Conservation (phyloP, 2,113 vertebrate species). For the Heptranchias perlo region DNA sequence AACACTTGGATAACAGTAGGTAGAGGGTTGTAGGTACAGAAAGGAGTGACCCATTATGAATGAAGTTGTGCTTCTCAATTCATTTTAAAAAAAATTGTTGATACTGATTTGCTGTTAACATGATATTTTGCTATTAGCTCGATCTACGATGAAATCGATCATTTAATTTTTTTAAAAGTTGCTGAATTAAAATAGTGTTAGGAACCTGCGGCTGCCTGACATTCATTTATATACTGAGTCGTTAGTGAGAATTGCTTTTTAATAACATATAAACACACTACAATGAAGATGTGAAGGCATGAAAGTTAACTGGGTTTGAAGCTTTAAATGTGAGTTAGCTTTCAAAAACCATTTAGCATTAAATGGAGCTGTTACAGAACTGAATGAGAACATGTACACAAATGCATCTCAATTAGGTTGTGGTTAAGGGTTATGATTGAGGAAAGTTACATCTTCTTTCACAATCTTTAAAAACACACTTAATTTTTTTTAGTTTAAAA, state of each 20-base stretch:
- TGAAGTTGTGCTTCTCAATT: slow-evolving; percentile 33
- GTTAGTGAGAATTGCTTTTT: slow-evolving; percentile 19
- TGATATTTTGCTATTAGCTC: neutral
- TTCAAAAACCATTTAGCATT: neutral
- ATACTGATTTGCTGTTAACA: neutral
- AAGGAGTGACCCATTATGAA: slow-evolving; percentile 32
- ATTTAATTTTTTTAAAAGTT: slow-evolving; percentile 1
- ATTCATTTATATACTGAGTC: slow-evolving; percentile 16
- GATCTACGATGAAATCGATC: neutral
- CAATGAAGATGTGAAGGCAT: slow-evolving; percentile 1
- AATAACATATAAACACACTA: neutral
- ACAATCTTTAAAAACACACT: slow-evolving; percentile 4
- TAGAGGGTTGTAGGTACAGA: slow-evolving; percentile 48
- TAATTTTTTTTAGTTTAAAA: neutral
- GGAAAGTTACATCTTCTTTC: neutral
- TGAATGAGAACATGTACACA: neutral
- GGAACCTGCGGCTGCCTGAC: slow-evolving; percentile 29
- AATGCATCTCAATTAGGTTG: neutral
- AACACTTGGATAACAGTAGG: slow-evolving; percentile 70
- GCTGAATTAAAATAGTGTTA: slow-evolving; percentile 18
- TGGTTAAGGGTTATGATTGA: slow-evolving; percentile 1
- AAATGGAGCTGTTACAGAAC: neutral
- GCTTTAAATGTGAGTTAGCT: neutral
- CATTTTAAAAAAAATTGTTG: neutral
- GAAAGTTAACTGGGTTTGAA: neutral